These are phyloP conservation scores for Hypanus sabinus DNA, from an alignment of 2,113 vertebrate species.

Conservation along the genomic window DNA sequence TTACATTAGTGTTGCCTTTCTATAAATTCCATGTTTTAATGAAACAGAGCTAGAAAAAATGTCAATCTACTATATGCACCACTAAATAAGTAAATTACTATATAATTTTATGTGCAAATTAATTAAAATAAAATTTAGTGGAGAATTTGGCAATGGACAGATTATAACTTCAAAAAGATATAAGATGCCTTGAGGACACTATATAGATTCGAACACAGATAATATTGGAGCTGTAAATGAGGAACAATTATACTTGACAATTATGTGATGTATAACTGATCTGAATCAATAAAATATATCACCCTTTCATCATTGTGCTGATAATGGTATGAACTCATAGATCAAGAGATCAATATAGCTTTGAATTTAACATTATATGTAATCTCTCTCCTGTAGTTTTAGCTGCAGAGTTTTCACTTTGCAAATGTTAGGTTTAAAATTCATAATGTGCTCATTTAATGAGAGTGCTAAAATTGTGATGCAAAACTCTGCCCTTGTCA, in stretches of 20 bases:
- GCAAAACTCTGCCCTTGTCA: background rate
- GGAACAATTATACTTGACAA: background rate
- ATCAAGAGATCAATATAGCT: background rate
- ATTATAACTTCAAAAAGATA: background rate
- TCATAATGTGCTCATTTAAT: background rate
- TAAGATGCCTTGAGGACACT: background rate
- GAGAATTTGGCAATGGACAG: too few relatives aligned
- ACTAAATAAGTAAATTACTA: background rate
- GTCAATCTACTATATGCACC: background rate
- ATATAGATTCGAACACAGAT: background rate
- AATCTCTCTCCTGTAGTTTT: background rate
- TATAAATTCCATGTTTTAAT: constrained; percentile 12
- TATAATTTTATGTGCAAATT: constrained; percentile 23
- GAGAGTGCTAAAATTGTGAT: background rate
- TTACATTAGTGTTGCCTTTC: background rate
- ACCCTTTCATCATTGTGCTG: background rate
- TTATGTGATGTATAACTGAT: background rate
- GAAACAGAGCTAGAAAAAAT: background rate
- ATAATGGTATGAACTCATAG: background rate
- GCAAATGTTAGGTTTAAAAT: background rate
- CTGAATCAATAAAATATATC: background rate
- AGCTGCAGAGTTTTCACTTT: background rate
- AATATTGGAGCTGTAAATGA: background rate
- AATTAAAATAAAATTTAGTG: background rate
- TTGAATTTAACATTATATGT: background rate